phyloP scores from a whole-genome alignment of 2,888 invertebrate species.

The Chrysolina americana region DNA sequence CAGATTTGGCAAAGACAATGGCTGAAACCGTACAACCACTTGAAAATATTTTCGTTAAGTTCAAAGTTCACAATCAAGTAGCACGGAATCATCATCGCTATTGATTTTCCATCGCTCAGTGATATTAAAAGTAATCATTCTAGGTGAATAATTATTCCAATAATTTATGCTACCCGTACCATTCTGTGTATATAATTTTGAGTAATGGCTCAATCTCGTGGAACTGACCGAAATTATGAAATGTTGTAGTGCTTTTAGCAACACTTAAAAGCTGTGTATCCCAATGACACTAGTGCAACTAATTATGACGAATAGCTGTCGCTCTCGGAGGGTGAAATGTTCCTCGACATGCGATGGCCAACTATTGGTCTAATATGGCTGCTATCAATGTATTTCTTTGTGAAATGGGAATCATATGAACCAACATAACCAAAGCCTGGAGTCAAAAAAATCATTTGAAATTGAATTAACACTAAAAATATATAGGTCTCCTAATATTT shows the following conservation, averaged over 20 bases:
- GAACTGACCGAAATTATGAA: slow-evolving; percentile 33
- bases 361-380: background rate
- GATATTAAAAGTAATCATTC: background rate
- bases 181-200: slow-evolving; percentile 34
- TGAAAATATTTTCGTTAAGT: too few relatives aligned
- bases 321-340: background rate
- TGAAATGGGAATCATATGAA: too few relatives aligned
- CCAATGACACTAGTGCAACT: slow-evolving; percentile 32
- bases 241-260: slow-evolving; percentile 43
- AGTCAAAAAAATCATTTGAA: too few relatives aligned
- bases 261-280: slow-evolving; percentile 38
- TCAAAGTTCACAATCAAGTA: background rate
- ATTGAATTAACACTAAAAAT: too few relatives aligned
- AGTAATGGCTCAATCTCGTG: slow-evolving; percentile 44
- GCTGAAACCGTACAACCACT: too few relatives aligned
- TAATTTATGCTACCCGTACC: slow-evolving; percentile 35
- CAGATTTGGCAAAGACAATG: too few relatives aligned
- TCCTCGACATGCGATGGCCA: slow-evolving; percentile 12
- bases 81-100: background rate
- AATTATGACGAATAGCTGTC: slow-evolving; percentile 40
- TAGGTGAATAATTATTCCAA: slow-evolving; percentile 25
- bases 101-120: slow-evolving; percentile 3
- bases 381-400: too few relatives aligned
- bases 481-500: too few relatives aligned
- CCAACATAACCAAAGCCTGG: too few relatives aligned